Percentiles rank a stretch among this genome's conserved stretches.
These are phyloP conservation scores for Fundulus diaphanus DNA, from an alignment of 2,797 vertebrate genomes.

Conservation along the genomic window DNA sequence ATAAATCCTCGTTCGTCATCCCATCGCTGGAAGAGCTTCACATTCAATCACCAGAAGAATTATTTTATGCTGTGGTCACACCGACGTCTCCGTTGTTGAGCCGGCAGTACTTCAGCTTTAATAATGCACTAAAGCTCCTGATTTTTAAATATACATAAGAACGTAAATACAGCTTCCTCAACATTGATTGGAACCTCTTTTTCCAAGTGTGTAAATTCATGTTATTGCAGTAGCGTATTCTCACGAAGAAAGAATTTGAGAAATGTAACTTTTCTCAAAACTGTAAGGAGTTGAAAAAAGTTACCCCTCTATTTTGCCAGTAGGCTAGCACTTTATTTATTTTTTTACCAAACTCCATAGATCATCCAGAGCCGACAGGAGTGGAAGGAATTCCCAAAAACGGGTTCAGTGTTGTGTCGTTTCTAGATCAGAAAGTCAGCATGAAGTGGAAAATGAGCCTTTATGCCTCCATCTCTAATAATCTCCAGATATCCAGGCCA, in stretches of 20 bases:
- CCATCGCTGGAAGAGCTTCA: constrained; percentile 16
- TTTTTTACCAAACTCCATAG: background rate
- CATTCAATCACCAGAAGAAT: constrained; percentile 18
- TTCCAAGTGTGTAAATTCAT: background rate
- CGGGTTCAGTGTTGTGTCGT: background rate
- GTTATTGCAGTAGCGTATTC: background rate
- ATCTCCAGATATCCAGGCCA: too few relatives aligned
- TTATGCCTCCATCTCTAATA: background rate
- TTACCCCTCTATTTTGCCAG: background rate
- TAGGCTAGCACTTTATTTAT: background rate
- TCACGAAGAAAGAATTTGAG: too few relatives aligned
- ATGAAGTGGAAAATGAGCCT: too few relatives aligned
- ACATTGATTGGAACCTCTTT: background rate
- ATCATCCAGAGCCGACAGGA: background rate
- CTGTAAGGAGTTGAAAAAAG: too few relatives aligned
- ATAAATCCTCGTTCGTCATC: constrained; percentile 34
- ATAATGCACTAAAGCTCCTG: background rate
- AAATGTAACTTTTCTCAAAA: background rate
- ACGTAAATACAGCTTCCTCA: too few relatives aligned
- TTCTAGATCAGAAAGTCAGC: background rate
- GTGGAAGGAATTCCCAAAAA: background rate
- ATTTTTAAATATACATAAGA: background rate
- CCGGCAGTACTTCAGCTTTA: background rate
- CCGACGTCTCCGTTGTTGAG: constrained; percentile 12
- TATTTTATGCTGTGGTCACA: background rate